phyloP scores from a whole-genome alignment of 1,140 invertebrate genomes.

The Bombus soroeensis region DNA sequence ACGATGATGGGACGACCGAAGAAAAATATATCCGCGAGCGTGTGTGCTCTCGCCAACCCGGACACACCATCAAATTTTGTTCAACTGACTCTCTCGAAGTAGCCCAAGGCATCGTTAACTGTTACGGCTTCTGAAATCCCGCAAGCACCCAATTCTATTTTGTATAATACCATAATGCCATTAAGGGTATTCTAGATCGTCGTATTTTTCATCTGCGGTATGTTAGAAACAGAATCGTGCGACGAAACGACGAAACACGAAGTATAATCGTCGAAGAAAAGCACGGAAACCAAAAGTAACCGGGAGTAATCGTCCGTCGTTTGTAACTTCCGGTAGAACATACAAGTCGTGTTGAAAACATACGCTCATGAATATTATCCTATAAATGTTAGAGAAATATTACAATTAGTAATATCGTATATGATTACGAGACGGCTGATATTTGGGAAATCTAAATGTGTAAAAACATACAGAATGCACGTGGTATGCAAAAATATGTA shows the following conservation, averaged over 20 bases:
- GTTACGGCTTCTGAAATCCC: slow-evolving; percentile 75
- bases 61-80: slow-evolving; percentile 45
- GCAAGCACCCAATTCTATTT: slow-evolving; percentile 74
- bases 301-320: neutral
- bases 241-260: neutral
- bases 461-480: no score
- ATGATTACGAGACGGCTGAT: neutral
- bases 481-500: no score
- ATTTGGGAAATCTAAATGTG: neutral
- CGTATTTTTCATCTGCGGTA: slow-evolving; percentile 13
- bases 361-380: neutral
- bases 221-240: neutral
- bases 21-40: neutral
- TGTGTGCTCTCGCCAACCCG: neutral
- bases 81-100: slow-evolving; percentile 45
- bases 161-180: slow-evolving; percentile 75
- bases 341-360: neutral
- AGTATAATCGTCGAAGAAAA: neutral
- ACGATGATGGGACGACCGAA: neutral
- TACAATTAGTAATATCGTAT: neutral
- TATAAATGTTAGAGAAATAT: neutral
- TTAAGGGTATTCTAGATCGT: slow-evolving; percentile 55
- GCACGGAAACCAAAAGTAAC: no score
- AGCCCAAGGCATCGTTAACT: slow-evolving; percentile 46
- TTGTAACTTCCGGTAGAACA: neutral